Evolutionary conservation across 2,888 invertebrate genomes (phyloP).

Genomic region (Uropetala carovei): DNA sequence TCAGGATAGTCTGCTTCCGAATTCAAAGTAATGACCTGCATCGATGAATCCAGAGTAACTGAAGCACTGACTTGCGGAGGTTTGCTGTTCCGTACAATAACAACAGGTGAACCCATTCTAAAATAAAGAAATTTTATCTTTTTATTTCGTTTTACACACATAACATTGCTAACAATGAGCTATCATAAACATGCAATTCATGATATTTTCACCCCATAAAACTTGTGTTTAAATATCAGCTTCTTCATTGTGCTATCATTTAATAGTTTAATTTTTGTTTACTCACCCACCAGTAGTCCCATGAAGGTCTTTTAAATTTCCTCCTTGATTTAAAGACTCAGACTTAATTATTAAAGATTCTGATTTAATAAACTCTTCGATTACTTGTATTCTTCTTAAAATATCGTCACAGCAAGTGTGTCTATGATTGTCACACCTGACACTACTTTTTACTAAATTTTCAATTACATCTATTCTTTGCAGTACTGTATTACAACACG

Average conservation of each 20-base stretch:
- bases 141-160: background rate
- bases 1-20: constrained; percentile 74
- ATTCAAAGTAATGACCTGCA: constrained; percentile 72
- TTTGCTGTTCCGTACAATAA: constrained; percentile 62
- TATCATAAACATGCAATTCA: background rate
- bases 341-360: constrained; percentile 48
- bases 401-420: constrained; percentile 69
- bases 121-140: background rate
- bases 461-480: constrained; percentile 67
- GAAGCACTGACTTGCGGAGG: constrained; percentile 68
- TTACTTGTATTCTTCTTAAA: constrained; percentile 60
- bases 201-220: background rate
- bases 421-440: constrained; percentile 65
- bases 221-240: background rate
- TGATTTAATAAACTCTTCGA: constrained; percentile 45
- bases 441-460: constrained; percentile 61
- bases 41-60: constrained; percentile 68
- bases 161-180: no score
- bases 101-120: constrained; percentile 59
- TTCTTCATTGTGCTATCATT: background rate
- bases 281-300: constrained; percentile 40
- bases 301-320: constrained; percentile 41
- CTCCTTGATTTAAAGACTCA: constrained; percentile 35
- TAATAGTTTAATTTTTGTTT: background rate
- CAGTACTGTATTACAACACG: constrained; percentile 65